Percentiles rank a stretch among this genome's conserved stretches.
Conservation (phyloP, 92 coral and sea anemone species). For the Porites evermanni region DNA sequence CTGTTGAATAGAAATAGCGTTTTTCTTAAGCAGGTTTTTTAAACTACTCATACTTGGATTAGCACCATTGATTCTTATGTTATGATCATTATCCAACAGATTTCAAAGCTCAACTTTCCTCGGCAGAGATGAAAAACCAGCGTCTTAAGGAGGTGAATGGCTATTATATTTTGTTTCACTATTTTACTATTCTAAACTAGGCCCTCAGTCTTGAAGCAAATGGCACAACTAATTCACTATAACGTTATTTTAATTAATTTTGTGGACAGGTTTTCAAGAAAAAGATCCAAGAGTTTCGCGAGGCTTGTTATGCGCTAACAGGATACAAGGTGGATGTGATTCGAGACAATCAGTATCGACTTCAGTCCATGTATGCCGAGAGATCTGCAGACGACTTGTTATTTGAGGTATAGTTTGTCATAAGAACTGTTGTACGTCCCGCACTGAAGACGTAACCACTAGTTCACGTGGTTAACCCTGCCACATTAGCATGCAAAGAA, state of each 20-base stretch:
- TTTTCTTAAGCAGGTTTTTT: no score
- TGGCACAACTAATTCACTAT: no score
- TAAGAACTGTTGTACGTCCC: no score
- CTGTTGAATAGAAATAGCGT: no score
- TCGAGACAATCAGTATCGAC: conserved; percentile 87
- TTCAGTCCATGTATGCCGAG: conserved; percentile 98
- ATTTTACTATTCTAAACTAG: background rate
- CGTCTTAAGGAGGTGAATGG: conserved; percentile 85
- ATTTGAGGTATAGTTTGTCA: conserved; percentile 77
- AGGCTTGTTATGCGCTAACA: conserved; percentile 94
- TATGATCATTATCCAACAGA: conserved; percentile 50
- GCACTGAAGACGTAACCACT: no score
- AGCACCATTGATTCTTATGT: background rate
- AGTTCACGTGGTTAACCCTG: no score
- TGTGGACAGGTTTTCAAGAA: conserved; percentile 82
- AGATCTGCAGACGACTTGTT: conserved; percentile 84
- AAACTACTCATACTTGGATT: no score
- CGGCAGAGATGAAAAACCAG: conserved; percentile 91
- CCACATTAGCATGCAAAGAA: no score
- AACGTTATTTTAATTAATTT: no score
- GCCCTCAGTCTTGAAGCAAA: no score
- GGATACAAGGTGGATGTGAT: conserved; percentile 94
- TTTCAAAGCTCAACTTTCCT: conserved; percentile 91
- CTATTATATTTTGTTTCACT: background rate
- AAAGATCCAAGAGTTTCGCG: conserved; percentile 97